phyloP scores from a whole-genome alignment of 2,797 vertebrate genomes.

The Leucoraja ocellata region DNA sequence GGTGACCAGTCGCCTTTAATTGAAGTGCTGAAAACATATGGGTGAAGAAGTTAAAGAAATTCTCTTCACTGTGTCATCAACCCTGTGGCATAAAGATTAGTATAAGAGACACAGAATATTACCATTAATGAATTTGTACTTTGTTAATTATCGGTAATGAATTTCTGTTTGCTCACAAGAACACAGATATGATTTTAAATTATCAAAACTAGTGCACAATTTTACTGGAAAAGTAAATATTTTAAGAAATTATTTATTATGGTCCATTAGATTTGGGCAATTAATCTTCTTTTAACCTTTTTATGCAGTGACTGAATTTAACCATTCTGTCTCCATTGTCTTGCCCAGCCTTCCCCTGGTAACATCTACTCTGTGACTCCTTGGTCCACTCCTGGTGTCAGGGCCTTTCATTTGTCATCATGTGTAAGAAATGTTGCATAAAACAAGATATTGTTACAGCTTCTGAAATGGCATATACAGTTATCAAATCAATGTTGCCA shows the following conservation, averaged over 20 bases:
- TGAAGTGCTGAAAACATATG: neutral
- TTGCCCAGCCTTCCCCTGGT: neutral
- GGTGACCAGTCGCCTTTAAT: neutral
- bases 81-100: neutral
- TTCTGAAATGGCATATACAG: neutral
- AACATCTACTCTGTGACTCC: no score
- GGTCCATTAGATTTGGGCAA: neutral
- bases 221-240: neutral
- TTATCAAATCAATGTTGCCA: neutral
- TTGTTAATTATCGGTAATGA: neutral
- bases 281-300: neutral
- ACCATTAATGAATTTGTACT: neutral
- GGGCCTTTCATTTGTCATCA: neutral
- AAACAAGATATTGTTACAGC: neutral
- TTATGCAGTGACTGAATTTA: neutral
- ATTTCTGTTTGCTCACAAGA: neutral
- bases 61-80: neutral
- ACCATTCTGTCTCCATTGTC: neutral
- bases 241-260: neutral
- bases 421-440: neutral
- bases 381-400: neutral
- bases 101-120: neutral
- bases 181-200: constrained; percentile 1
- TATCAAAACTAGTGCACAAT: neutral
- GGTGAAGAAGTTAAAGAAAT: neutral